Conservation (phyloP, 1,140 invertebrate species). For the Apocrypta bakeri region DNA sequence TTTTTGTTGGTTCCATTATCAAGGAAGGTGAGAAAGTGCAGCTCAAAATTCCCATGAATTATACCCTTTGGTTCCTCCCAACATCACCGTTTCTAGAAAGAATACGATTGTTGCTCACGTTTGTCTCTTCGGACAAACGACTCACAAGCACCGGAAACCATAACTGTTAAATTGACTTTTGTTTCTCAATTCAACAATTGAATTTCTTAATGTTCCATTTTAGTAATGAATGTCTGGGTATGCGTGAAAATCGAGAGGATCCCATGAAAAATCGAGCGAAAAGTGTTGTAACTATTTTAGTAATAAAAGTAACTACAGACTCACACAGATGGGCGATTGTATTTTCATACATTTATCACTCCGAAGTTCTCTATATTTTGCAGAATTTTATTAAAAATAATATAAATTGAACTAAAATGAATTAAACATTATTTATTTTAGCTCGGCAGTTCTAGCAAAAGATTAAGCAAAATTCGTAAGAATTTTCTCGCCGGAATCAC, state of each 20-base stretch:
- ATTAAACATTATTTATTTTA: not conserved
- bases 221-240: too few species aligned
- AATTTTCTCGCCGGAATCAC: too few species aligned
- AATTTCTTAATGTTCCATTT: not conserved
- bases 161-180: conserved; percentile 10
- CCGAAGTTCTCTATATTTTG: too few species aligned
- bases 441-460: too few species aligned
- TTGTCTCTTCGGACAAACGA: not conserved
- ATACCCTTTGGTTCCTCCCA: not conserved
- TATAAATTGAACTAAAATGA: too few species aligned
- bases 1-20: not conserved
- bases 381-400: too few species aligned
- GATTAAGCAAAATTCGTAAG: not conserved
- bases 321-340: too few species aligned
- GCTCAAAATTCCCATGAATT: conserved; percentile 40
- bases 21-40: conserved; percentile 20
- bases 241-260: too few species aligned
- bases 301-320: too few species aligned
- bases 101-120: not conserved
- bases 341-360: too few species aligned
- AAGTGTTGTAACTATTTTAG: too few species aligned
- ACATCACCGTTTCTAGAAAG: conserved; percentile 27
- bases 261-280: too few species aligned
- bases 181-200: conserved; percentile 16
- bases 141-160: conserved; percentile 43